Base-by-base conservation (phyloP, 2,797 vertebrate species). In the Triplophysa bombifrons region DNA sequence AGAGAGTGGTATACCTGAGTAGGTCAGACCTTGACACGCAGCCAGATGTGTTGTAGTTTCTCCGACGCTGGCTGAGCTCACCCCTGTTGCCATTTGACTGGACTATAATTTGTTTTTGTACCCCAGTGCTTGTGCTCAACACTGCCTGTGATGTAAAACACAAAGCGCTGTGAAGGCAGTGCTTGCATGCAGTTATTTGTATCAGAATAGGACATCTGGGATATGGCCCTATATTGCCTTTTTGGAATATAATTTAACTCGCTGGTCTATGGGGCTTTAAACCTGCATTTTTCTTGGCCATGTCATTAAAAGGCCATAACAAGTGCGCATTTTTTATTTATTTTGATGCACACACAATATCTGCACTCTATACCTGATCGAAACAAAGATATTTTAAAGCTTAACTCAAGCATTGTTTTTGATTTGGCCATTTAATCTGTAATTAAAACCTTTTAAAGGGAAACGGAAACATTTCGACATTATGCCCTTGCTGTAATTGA, bases 151-250 rank as follows among this genome's bases (percentile, higher is more conserved):
- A 84, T 88, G 76, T 86, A 92, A 92, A 90, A 89, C 81, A 82
- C 80, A 78, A 72, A 71, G 51, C 80, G 85, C 85, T 72, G 84
- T 87, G 87, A 90, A 87, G 91, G 86, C 88, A 83, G 87, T 85
- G 83, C 83, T 61, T 73, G 84, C 90, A 86, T 88, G 86, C 78
- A 72, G 84, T 88, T 91, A 88, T 92, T 93, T 93, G 81, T 92
- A 84, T 83, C 84, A 78, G 84, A 84, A 86, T 56, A 69, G 82
- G 88, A 82, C 88, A 89, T 91, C 87, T 86, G 84, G 92, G 91
- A 93, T 90, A 88, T 91, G 92, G 87, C 87, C 90, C 92, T 91
- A 88, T 92, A 94, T 94, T 93, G 91, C 85, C 89, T 91, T 94
- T 86, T 88, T 75, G 51, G 84, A 87, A 93, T 93, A 92, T 93